Base-by-base conservation (phyloP, 2,888 invertebrate genomes). In the Noctua pronuba region DNA sequence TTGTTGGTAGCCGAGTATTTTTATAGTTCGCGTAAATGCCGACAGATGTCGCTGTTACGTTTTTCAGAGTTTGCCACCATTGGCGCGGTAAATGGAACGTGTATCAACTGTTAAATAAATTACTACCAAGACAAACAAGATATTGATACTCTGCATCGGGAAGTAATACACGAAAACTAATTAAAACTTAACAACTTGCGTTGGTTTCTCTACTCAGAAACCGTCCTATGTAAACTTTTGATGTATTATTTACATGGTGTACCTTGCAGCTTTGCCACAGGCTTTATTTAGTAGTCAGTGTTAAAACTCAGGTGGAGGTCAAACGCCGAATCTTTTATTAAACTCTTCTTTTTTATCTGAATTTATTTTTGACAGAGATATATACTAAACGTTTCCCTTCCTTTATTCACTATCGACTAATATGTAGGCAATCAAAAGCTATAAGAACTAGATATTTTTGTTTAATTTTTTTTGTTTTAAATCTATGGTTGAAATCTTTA, bases 11-110 rank as follows among this genome's bases (percentile, higher is more conserved):
- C 58, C 8, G 52, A 49, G 68, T 65, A 75, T 76, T 85, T 75
- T 68, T 58, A 68, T 69, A 66, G 71, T 87, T 86, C 73, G 21
- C 28, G 21, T 46, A 35, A 44, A 55, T 41, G n/a, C 46, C 76
- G 49, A 79, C 13, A 88, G 88, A 87, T 88, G 88, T 71, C 89
- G n/a, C 76, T 77, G 55, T 55, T 13, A 28, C 49, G 28, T 13
- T 75, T 38, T 44, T 16, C 55, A 24, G 16, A 70, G 55, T 62
- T 77, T 35, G 1, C 41, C 64, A 52, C 41, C 16, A 31, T 21
- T 35, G 66, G 66, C 52, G 46, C 49, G 38, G 13, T 64, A 24
- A 38, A 24, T 65, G n/a, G 16, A 38, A 64, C 38, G n/a, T 65
- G 28, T n/a, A 28, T 41, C 10, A 7, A 38, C 38, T 38, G 38